phyloP scores from a whole-genome alignment of 2,113 vertebrate genomes.

The Rhinolophus sinicus region DNA sequence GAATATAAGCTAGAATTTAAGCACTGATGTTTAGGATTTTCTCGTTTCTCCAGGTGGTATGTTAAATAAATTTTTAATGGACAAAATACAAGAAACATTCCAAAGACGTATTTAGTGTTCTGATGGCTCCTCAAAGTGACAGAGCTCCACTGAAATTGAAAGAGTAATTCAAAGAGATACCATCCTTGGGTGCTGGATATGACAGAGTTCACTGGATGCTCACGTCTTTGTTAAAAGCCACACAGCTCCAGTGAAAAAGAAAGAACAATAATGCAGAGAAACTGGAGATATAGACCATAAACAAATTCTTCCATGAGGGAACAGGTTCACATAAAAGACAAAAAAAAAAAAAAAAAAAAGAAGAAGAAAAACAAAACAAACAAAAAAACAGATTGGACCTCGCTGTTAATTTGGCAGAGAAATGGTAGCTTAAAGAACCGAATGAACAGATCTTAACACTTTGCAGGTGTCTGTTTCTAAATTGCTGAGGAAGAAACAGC shows the following conservation, averaged over 20 bases:
- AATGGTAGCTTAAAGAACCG: neutral
- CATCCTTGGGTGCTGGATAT: neutral
- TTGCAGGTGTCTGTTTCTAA: neutral
- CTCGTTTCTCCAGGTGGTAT: neutral
- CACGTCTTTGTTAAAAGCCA: neutral
- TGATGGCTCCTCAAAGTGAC: neutral
- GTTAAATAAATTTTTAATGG: neutral
- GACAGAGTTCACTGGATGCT: neutral
- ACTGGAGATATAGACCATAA: neutral
- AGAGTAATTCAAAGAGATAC: neutral
- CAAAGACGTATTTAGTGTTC: neutral
- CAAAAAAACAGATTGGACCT: neutral
- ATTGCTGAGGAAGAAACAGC: neutral
- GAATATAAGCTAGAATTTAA: neutral
- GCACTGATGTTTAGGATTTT: neutral
- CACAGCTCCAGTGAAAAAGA: rapidly evolving
- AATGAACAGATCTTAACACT: neutral
- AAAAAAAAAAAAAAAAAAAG: neutral
- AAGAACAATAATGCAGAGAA: neutral
- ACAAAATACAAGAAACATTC: neutral
- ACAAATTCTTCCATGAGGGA: neutral
- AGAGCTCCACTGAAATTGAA: neutral
- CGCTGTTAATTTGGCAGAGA: neutral
- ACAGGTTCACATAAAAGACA: neutral
- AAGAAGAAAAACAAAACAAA: neutral